phyloP scores from a whole-genome alignment of 2,888 invertebrate genomes.

The Stramonita haemastoma region DNA sequence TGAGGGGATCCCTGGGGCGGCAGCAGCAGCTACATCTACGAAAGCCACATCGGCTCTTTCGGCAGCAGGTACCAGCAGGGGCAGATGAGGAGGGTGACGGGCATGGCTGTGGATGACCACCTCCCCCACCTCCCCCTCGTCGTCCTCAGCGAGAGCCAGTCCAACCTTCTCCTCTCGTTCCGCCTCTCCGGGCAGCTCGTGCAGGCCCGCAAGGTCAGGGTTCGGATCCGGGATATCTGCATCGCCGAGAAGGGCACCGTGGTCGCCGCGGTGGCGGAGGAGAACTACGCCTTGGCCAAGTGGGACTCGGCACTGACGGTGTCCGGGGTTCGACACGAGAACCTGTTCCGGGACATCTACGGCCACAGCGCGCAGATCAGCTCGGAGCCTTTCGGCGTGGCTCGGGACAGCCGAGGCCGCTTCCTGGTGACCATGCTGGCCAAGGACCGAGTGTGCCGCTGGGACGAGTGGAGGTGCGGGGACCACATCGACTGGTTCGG shows the following conservation, averaged over 20 bases:
- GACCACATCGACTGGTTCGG: slow-evolving; percentile 42
- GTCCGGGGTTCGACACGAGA: background rate
- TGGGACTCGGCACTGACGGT: background rate
- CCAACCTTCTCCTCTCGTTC: slow-evolving; percentile 38
- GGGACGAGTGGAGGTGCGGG: background rate
- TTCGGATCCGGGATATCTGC: slow-evolving; percentile 19
- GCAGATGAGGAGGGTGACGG: slow-evolving; percentile 18
- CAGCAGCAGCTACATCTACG: slow-evolving; percentile 25
- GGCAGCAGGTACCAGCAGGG: background rate
- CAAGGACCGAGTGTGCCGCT: slow-evolving; percentile 29
- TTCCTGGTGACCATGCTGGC: slow-evolving; percentile 24
- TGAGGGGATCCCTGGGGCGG: background rate
- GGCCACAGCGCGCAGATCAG: background rate
- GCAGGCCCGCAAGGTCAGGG: slow-evolving; percentile 2
- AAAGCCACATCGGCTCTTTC: background rate
- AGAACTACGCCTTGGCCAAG: slow-evolving; percentile 26
- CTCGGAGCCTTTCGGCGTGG: slow-evolving; percentile 30
- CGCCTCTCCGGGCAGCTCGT: slow-evolving; percentile 30
- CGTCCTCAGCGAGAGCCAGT: slow-evolving; percentile 7
- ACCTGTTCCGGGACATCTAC: slow-evolving; percentile 14
- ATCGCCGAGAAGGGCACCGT: background rate
- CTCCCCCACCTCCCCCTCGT: background rate
- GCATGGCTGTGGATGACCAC: slow-evolving; percentile 31
- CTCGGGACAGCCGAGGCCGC: slow-evolving; percentile 18
- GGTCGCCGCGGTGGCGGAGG: slow-evolving; percentile 10